Percentiles rank a stretch among this genome's conserved stretches.
phyloP scores from a whole-genome alignment of 2,888 invertebrate species.

The Saturnia pavonia region DNA sequence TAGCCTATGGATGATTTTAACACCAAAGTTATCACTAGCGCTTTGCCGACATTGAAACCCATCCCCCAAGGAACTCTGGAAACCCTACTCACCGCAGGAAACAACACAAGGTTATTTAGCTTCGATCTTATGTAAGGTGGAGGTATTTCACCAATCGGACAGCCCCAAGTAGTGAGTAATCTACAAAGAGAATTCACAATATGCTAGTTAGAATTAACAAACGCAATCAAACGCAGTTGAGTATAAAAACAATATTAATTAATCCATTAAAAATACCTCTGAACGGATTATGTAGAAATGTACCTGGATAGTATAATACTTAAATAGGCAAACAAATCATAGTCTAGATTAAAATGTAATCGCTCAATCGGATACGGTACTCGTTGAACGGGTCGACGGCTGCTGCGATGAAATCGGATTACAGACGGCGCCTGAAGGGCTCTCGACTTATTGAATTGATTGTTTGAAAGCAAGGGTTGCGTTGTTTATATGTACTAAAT shows the following conservation, averaged over 20 bases:
- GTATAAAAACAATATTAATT: background rate
- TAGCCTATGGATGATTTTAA: too few relatives aligned
- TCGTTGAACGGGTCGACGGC: slow-evolving; percentile 23
- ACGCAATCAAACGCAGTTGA: background rate
- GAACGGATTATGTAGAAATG: background rate
- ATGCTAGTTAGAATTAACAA: too few relatives aligned
- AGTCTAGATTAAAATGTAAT: slow-evolving; percentile 45
- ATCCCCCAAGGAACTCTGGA: too few relatives aligned
- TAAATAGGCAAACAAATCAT: slow-evolving; percentile 24
- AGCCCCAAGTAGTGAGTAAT: too few relatives aligned
- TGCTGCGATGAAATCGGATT: slow-evolving; percentile 50
- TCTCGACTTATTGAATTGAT: slow-evolving; percentile 51
- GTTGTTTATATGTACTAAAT: slow-evolving; percentile 7
- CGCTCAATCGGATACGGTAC: slow-evolving; percentile 42
- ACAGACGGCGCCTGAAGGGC: slow-evolving; percentile 46
- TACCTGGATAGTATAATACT: background rate
- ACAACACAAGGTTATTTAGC: too few relatives aligned
- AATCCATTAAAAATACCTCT: background rate
- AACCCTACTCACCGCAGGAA: too few relatives aligned
- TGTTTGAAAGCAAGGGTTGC: slow-evolving; percentile 37
- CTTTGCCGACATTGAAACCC: too few relatives aligned
- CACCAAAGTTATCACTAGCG: too few relatives aligned
- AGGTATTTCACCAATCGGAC: too few relatives aligned
- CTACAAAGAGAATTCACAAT: too few relatives aligned
- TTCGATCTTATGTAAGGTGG: too few relatives aligned